phyloP scores from a whole-genome alignment of 2,888 invertebrate species.

The Trichopria drosophilae region DNA sequence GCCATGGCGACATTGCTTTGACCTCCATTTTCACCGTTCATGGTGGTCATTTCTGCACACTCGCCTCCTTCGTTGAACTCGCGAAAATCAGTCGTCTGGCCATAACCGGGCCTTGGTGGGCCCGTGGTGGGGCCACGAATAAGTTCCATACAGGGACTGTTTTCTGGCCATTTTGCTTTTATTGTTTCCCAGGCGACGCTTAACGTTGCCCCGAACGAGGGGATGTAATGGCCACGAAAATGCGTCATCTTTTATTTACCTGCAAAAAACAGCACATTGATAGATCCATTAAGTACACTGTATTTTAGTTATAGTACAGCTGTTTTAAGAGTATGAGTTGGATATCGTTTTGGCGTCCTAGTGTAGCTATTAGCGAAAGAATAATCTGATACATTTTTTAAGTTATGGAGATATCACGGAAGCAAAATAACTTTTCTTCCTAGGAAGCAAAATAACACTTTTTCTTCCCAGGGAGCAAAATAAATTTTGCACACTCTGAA shows the following conservation, averaged over 20 bases:
- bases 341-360: too few relatives aligned
- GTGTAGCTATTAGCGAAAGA: too few relatives aligned
- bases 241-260: constrained; percentile 69
- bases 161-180: constrained; percentile 76
- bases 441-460: too few relatives aligned
- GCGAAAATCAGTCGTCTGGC: constrained; percentile 43
- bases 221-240: constrained; percentile 69
- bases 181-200: constrained; percentile 84
- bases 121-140: constrained; percentile 54
- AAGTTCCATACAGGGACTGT: constrained; percentile 60
- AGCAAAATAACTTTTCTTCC: too few relatives aligned
- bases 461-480: too few relatives aligned
- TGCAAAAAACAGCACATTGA: too few relatives aligned
- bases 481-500: too few relatives aligned
- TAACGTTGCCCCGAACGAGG: constrained; percentile 74
- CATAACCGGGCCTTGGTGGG: constrained; percentile 40
- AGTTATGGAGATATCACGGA: too few relatives aligned
- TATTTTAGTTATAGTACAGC: too few relatives aligned
- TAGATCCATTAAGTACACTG: too few relatives aligned
- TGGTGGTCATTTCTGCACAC: constrained; percentile 57
- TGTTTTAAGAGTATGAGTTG: too few relatives aligned
- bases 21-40: constrained; percentile 53
- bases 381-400: too few relatives aligned
- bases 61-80: constrained; percentile 52
- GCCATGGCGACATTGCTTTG: constrained; percentile 51